These are phyloP conservation scores for Spodoptera littoralis DNA, from an alignment of 2,888 invertebrate genomes.

Conservation along the genomic window DNA sequence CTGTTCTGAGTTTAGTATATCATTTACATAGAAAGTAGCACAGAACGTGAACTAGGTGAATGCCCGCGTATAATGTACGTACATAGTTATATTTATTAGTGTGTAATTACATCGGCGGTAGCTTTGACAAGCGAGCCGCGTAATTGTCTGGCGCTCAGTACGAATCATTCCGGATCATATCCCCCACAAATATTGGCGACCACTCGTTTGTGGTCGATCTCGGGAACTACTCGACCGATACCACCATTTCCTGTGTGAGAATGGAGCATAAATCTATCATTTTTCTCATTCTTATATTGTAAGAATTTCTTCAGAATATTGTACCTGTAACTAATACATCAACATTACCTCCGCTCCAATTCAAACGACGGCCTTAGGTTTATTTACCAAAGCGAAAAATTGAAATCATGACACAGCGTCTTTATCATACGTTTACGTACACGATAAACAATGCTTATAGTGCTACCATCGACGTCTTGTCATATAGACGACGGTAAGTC, in stretches of 20 bases:
- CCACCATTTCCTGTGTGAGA: conserved; percentile 30
- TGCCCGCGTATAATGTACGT: conserved; percentile 9
- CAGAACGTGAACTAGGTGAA: not conserved
- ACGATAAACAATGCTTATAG: conserved; percentile 1
- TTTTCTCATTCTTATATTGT: conserved; percentile 13
- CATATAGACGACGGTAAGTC: no score
- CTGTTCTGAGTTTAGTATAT: not conserved
- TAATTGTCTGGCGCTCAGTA: conserved; percentile 49
- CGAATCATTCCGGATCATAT: conserved; percentile 51
- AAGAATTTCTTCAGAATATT: conserved; percentile 10
- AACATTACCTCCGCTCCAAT: conserved; percentile 39
- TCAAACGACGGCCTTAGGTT: conserved; percentile 22
- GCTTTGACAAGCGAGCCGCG: conserved; percentile 56
- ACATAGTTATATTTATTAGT: conserved; percentile 35
- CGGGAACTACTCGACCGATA: conserved; percentile 31
- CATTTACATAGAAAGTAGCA: not conserved
- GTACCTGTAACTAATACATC: conserved; percentile 41
- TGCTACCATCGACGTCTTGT: conserved; percentile 2
- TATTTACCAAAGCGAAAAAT: conserved; percentile 42
- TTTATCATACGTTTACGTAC: conserved; percentile 15
- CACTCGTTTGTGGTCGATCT: conserved; percentile 16
- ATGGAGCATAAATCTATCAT: conserved; percentile 17
- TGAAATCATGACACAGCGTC: conserved; percentile 31
- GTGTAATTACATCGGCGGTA: conserved; percentile 47
- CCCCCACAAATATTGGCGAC: conserved; percentile 33